phyloP scores from a whole-genome alignment of 2,797 vertebrate species.

The Leptoclinus maculatus region DNA sequence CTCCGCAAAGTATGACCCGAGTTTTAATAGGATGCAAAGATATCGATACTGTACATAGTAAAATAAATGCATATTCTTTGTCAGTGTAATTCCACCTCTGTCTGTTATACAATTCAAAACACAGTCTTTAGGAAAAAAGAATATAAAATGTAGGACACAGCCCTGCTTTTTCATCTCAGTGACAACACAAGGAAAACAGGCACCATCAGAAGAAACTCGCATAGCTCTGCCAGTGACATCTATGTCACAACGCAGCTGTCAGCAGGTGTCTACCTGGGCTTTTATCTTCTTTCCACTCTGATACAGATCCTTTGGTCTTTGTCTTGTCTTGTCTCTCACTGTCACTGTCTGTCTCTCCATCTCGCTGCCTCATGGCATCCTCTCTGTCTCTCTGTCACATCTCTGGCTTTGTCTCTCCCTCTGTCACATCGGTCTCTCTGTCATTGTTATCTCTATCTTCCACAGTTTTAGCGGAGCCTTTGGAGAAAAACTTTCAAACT shows the following conservation, averaged over 20 bases:
- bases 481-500: constrained; percentile 2
- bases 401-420: constrained; percentile 6
- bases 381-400: constrained; percentile 26
- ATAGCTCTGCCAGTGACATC: constrained; percentile 49
- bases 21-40: constrained; percentile 21
- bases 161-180: constrained; percentile 3
- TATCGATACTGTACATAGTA: not conserved
- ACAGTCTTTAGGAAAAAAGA: not conserved
- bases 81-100: not conserved
- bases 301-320: constrained; percentile 50
- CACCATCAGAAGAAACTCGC: constrained; percentile 55
- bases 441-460: constrained; percentile 10
- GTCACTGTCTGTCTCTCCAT: constrained; percentile 38
- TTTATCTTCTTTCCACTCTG: constrained; percentile 51
- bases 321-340: constrained; percentile 37
- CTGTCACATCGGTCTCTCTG: constrained; percentile 16
- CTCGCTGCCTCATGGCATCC: constrained; percentile 28
- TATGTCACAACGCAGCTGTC: constrained; percentile 44
- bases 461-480: not conserved
- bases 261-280: constrained; percentile 48
- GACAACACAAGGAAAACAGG: constrained; percentile 41
- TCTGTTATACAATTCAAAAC: not conserved
- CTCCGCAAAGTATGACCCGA: constrained; percentile 10
- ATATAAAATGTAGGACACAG: not conserved
- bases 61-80: not conserved